Base-by-base conservation (phyloP, 2,113 vertebrate genomes). In the Thunnus thynnus region DNA sequence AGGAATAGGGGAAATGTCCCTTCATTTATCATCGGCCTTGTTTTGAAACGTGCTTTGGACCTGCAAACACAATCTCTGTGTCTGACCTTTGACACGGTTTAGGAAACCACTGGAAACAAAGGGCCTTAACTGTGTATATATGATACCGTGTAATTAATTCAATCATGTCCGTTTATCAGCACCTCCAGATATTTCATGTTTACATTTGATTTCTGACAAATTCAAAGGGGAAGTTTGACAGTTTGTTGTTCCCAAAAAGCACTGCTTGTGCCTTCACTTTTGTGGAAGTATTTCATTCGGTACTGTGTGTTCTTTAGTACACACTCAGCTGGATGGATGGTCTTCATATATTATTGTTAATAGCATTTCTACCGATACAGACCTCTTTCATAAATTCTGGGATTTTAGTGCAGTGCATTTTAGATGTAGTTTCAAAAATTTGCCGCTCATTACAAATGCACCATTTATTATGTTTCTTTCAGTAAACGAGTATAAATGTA, bases 121-220 rank as follows among this genome's bases (percentile, higher is more conserved):
- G 55, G 30, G 13, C 4, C 20, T 2, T 13, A 2, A 36, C 57
- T 62, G 2, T 11, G 25, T 32, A 14, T 62, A 7, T 22, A n/a
- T 56, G 8, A 64, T 58, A 55, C 18, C 11, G 13, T 86, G 14
- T 69, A 13, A 62, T 71, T 57, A 25, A 72, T 57, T 52, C 47
- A 76, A 5, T 72, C 57, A 66, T 25, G 25, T 27, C 32, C 20
- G 16, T 32, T 10, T 25, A 50, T 76, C 17, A 12, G 8, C 46
- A 58, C 56, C 69, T 83, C 16, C 57, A 80, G 3, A 67, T 48
- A 18, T 67, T 58, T 32, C 47, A 54, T 63, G 72, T 84, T 87
- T 80, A 83, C 69, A 62, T 75, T 52, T 67, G 22, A 46, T 47
- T 50, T 58, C 22, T 44, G 62, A 17, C 22, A 4, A 25, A 58